Conservation (phyloP, 2,797 vertebrate species). For the Tokudaia tokunoshimensis region DNA sequence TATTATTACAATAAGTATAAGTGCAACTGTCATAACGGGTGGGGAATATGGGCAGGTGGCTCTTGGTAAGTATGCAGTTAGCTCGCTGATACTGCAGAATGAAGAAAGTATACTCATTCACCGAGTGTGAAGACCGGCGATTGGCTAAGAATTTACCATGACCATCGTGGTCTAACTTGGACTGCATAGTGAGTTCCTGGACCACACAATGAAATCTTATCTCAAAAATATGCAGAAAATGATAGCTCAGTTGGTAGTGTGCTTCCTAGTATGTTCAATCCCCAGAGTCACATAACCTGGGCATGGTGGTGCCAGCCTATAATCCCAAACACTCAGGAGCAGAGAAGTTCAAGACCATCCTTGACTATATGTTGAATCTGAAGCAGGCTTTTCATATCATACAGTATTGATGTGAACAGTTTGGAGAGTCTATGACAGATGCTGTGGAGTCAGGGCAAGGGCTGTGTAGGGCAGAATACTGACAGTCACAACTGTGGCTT, state of each 20-base stretch:
- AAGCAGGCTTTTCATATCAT: not conserved
- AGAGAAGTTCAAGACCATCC: not conserved
- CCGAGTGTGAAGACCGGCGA: not conserved
- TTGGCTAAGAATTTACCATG: not conserved
- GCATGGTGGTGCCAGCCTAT: not conserved
- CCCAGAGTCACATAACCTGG: not conserved
- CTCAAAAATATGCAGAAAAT: not conserved
- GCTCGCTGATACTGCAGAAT: not conserved
- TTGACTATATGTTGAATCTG: not conserved
- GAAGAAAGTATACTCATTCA: not conserved
- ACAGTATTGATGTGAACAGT: not conserved
- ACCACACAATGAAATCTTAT: not conserved
- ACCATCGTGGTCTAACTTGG: not conserved
- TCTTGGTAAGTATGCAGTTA: not conserved
- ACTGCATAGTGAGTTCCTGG: not conserved
- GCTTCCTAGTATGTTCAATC: too few species aligned
- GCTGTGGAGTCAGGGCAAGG: not conserved
- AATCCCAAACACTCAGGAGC: not conserved
- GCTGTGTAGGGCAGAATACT: not conserved
- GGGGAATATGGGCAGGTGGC: not conserved
- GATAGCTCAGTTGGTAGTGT: not conserved
- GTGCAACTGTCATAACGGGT: not conserved
- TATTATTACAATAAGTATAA: conserved; percentile 9
- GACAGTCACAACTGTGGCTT: not conserved
- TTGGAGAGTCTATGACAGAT: not conserved